Base-by-base conservation (phyloP, 92 coral and sea anemone species). In the Epizoanthus rinbou region DNA sequence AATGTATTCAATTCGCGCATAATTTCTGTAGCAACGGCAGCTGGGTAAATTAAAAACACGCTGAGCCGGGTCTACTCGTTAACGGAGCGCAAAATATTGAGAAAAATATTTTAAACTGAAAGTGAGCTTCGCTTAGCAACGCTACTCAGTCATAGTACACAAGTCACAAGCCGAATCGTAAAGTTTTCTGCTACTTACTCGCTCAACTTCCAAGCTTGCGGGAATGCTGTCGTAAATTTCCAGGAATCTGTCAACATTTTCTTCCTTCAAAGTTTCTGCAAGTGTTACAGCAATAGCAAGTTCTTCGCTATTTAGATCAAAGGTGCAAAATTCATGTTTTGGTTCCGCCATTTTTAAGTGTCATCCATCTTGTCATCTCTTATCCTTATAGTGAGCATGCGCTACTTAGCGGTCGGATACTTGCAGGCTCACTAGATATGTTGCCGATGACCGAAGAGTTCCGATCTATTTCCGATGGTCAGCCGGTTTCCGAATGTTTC, bases 181-280 rank as follows among this genome's bases (percentile, higher is more conserved):
- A 41, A 8, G 1, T 25, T 21, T 50, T 65, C 17, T 16, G 43
- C 22, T 22, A 86, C 95, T 89, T 88, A 92, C 98, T 59, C 89
- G 93, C 85, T 89, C 86, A 60, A 65, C 83, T 79, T 87, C 82
- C 58, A 90, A 73, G 28, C 87, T 84, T 80, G 91, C 79, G 0
- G 99, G 99, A 57, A 97, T 97, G 84, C 88, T 92, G 87, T 97
- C 99, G 74, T 97, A 97, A 73, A 94, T 86, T 86, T 94, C 92
- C 80, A 97, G 92, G 84, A 97, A 94, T 4, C 71, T 83, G 53
- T 94, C 98, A 73, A 97, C 98, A 65, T 97, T 90, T 91, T 94
- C 99, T 62, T 87, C 85, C 80, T 88, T 76, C 23, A 97, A 89
- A 45, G 99, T 88, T 35, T 82, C 90, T 35, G 98, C 98, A 17